Conservation (phyloP, 2,113 vertebrate species). For the Melanerpes aurifrons region DNA sequence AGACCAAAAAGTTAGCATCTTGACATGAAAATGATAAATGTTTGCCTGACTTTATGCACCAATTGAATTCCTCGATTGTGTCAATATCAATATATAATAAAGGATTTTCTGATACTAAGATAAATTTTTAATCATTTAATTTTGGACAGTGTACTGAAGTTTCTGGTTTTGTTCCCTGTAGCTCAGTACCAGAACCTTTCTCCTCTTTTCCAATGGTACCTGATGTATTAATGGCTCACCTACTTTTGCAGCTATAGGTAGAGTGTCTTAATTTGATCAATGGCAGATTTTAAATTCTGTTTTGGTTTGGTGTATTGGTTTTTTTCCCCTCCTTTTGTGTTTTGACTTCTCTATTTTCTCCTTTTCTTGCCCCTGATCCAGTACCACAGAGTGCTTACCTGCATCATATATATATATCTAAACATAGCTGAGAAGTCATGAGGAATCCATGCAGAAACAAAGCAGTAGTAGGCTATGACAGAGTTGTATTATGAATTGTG, state of each 20-base stretch:
- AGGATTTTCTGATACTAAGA: not conserved
- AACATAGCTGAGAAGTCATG: not conserved
- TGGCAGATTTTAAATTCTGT: not conserved
- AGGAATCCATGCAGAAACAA: not conserved
- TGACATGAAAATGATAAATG: not conserved
- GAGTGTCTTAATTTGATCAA: not conserved
- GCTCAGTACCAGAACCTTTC: not conserved
- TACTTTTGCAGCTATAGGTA: not conserved
- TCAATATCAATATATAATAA: not conserved
- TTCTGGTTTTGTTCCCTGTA: not conserved
- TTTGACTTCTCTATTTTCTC: not conserved
- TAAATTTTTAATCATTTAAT: not conserved
- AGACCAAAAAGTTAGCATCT: not conserved
- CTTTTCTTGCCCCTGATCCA: not conserved
- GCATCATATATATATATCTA: not conserved
- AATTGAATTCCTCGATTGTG: not conserved
- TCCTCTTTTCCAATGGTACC: not conserved
- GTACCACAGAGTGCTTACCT: not conserved
- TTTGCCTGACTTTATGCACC: not conserved
- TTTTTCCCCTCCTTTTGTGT: not conserved
- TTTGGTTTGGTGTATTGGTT: not conserved
- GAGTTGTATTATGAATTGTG: not conserved
- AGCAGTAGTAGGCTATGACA: constrained; percentile 6
- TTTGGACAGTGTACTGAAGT: not conserved
- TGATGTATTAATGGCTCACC: not conserved